Evolutionary conservation across 92 coral and sea anemone genomes (phyloP).

Genomic region (Parazoanthus swiftii): DNA sequence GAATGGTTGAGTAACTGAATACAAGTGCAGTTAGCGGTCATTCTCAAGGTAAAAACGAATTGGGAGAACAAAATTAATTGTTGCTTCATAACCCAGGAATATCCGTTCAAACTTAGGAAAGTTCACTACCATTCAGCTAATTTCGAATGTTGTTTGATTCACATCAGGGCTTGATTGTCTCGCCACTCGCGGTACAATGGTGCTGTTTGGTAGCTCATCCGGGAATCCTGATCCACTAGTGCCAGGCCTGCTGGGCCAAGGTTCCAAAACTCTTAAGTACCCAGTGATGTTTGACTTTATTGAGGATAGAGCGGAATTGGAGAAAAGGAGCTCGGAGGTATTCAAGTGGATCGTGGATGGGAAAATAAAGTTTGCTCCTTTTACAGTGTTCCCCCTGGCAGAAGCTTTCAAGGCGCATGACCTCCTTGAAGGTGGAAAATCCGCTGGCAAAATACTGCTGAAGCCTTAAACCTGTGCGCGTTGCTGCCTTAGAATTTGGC

Average conservation of each 20-base stretch:
- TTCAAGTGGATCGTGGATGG: conserved; percentile 47
- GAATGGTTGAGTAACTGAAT: too few species aligned
- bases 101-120: too few species aligned
- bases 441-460: conserved; percentile 51
- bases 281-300: conserved; percentile 39
- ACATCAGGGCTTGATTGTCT: conserved; percentile 51
- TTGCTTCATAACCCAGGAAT: too few species aligned
- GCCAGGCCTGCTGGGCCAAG: conserved; percentile 18
- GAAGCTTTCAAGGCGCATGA: conserved; percentile 49
- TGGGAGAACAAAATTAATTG: too few species aligned
- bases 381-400: conserved; percentile 46
- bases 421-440: conserved; percentile 45
- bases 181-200: conserved; percentile 55
- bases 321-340: conserved; percentile 29
- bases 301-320: conserved; percentile 38
- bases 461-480: conserved; percentile 25
- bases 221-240: conserved; percentile 53
- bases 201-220: conserved; percentile 54
- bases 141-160: background rate
- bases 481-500: background rate
- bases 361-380: conserved; percentile 45
- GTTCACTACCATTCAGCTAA: too few species aligned
- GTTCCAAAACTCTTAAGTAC: conserved; percentile 27
- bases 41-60: too few species aligned
- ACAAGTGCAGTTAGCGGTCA: too few species aligned